Conservation (phyloP, 2,888 invertebrate species). For the Nymphalis c-album region DNA sequence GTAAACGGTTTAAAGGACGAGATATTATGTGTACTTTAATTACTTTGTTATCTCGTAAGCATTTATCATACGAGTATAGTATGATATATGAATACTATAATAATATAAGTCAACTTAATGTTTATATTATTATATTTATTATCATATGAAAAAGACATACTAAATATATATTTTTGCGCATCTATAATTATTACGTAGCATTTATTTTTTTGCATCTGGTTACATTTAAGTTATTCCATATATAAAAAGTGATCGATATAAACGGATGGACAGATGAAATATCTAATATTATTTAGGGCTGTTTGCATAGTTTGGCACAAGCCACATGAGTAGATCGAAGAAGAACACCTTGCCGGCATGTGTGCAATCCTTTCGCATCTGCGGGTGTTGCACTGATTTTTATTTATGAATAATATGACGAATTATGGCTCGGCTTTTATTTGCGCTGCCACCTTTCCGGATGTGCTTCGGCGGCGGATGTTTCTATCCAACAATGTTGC, state of each 20-base stretch:
- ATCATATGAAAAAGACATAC: too few species aligned
- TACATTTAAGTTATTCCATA: too few species aligned
- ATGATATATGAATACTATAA: too few species aligned
- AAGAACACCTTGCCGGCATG: slow-evolving; percentile 72
- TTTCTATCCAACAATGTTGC: slow-evolving; percentile 55
- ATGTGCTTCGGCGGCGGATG: slow-evolving; percentile 73
- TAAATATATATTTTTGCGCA: too few species aligned
- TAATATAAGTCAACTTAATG: too few species aligned
- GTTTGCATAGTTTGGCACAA: slow-evolving; percentile 72
- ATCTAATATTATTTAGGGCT: slow-evolving; percentile 51
- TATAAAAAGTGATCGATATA: background rate
- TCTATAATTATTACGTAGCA: too few species aligned
- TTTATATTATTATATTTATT: too few species aligned
- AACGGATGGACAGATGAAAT: slow-evolving; percentile 52
- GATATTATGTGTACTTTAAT: too few species aligned
- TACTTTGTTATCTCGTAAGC: too few species aligned
- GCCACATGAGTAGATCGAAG: slow-evolving; percentile 53
- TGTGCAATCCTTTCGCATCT: slow-evolving; percentile 81
- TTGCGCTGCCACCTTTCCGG: slow-evolving; percentile 77
- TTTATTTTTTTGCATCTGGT: too few species aligned
- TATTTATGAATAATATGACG: slow-evolving; percentile 81
- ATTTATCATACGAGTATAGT: too few species aligned
- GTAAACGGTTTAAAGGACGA: too few species aligned
- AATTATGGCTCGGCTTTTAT: slow-evolving; percentile 75
- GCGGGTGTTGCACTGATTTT: slow-evolving; percentile 76